Base-by-base conservation (phyloP, 2,888 invertebrate genomes). In the Callimorpha dominula region DNA sequence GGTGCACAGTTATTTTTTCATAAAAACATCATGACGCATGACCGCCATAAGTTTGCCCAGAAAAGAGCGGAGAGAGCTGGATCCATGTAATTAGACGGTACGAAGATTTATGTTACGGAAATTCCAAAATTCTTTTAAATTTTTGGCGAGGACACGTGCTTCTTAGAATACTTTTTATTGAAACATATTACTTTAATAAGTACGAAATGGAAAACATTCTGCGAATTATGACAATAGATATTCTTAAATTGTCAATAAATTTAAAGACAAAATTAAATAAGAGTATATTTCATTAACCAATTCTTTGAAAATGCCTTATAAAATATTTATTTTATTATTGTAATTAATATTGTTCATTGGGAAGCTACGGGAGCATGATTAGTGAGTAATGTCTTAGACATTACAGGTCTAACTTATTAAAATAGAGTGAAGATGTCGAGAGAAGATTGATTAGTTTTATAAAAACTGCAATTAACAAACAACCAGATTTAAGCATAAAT, bases 61-160 rank as follows among this genome's bases (percentile, higher is more conserved):
- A 89, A 89, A 90, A 90, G 89, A 90, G 89, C 89, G 89, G 87
- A 90, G 88, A 89, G 89, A 87, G 89, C 90, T 89, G 92, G 90
- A 92, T 92, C 91, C 89, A 85, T 90, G 92, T 95, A 95, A 95
- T 95, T 95, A 95, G 94, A 95, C 92, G 91, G 87, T 77, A 87
- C 80, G 86, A 91, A 93, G 94, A 95, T 95, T 95, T 95, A 95
- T 94, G 92, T 87, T 82, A 89, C 86, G 89, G 89, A 91, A 93
- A 93, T 91, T 90, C 88, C 85, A 86, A 90, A 94, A 94, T 94
- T 93, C 92, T 90, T 90, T 91, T 90, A 92, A 92, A 91, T 93
- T 93, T 94, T 93, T 90, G 87, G 88, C 86, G 82, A 87, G 84
- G 88, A 88, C 90, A 90, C 90, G 91, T 90, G 90, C 89, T 88